Percentiles rank a stretch among this genome's conserved stretches.
Evolutionary conservation across 2,797 vertebrate genomes (phyloP).

Genomic region (Poecilia picta): DNA sequence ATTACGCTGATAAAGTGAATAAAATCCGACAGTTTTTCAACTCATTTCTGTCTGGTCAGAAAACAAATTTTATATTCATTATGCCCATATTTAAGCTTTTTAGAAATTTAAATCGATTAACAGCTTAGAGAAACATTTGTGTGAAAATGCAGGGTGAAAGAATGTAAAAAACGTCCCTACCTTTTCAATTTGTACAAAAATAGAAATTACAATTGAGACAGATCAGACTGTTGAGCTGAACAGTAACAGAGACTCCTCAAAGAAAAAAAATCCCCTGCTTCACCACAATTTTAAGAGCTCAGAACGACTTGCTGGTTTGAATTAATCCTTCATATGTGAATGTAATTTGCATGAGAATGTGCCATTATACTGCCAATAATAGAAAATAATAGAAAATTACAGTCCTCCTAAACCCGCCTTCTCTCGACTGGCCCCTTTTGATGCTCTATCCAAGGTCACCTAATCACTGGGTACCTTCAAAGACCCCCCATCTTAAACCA

Average conservation of each 20-base stretch:
- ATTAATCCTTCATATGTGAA: slow-evolving; percentile 48
- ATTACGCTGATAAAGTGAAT: background rate
- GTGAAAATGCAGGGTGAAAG: background rate
- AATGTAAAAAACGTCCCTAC: background rate
- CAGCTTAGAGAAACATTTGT: slow-evolving; percentile 4
- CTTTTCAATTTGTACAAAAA: slow-evolving; percentile 20
- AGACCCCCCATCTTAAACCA: slow-evolving; percentile 74
- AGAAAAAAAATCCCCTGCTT: slow-evolving; percentile 11
- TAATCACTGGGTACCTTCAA: slow-evolving; percentile 71
- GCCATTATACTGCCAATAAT: slow-evolving; percentile 76
- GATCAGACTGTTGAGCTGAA: slow-evolving; percentile 8
- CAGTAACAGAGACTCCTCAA: slow-evolving; percentile 6
- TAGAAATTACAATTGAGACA: background rate
- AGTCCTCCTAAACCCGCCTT: slow-evolving; percentile 32
- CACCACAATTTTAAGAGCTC: slow-evolving; percentile 10
- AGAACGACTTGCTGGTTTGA: slow-evolving; percentile 3
- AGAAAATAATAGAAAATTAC: slow-evolving; percentile 72
- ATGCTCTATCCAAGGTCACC: slow-evolving; percentile 76
- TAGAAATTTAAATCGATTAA: slow-evolving; percentile 3
- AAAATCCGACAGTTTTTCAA: background rate
- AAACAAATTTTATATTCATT: background rate
- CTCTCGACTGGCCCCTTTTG: slow-evolving; percentile 35
- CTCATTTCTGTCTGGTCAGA: background rate
- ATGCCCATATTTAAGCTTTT: background rate
- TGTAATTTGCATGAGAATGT: slow-evolving; percentile 75